A percentile compares a stretch with the other conserved stretches of the same genome.
Conservation (phyloP, 2,113 vertebrate species). For the mouse (Mus musculus) region DNA sequence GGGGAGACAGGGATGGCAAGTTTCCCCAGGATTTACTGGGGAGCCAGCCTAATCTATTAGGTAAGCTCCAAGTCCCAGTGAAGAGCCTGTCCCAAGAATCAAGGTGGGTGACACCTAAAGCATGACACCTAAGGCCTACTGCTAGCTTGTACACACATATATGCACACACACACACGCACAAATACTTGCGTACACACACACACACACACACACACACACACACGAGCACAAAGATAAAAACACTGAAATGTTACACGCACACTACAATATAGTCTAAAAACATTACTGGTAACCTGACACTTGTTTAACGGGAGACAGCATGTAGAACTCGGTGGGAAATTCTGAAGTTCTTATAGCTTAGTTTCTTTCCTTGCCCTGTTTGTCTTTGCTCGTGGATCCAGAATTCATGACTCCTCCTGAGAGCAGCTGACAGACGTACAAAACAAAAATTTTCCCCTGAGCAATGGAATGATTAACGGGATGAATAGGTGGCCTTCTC, state of each 20-base stretch:
- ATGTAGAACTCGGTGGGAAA: not conserved
- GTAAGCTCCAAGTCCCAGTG: not conserved
- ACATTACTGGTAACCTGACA: not conserved
- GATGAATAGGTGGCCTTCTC: not conserved
- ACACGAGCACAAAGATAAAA: not conserved
- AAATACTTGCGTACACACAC: too few species aligned
- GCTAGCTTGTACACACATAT: not conserved
- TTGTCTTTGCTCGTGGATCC: not conserved
- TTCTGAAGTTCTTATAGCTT: not conserved
- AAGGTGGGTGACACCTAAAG: not conserved
- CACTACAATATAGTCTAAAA: not conserved
- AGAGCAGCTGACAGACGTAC: not conserved
- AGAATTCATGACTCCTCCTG: not conserved
- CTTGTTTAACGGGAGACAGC: not conserved
- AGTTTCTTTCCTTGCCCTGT: not conserved
- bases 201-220: not conserved
- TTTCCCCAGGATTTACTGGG: not conserved
- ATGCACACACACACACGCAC: not conserved
- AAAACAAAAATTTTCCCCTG: slow-evolving; percentile 8
- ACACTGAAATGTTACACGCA: not conserved
- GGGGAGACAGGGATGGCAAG: not conserved
- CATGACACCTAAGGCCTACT: not conserved
- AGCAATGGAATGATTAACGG: slow-evolving; percentile 16
- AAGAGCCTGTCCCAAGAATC: not conserved
- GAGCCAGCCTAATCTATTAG: not conserved